Evolutionary conservation across 2,113 vertebrate species (phyloP).

Genomic region (Sterrhoptilus dennistouni): DNA sequence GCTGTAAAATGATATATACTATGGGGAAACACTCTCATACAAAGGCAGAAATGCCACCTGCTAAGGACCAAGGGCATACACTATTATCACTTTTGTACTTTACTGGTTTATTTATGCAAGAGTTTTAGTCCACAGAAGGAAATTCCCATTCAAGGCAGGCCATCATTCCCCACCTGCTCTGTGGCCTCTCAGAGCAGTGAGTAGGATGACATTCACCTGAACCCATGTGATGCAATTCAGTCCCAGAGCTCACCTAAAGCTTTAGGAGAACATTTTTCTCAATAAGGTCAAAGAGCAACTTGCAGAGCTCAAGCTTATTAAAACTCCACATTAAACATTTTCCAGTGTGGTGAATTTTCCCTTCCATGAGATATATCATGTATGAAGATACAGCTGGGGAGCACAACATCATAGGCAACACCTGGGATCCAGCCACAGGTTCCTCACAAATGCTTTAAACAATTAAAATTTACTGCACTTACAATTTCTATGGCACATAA

Average conservation of each 20-base stretch:
- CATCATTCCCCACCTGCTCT: accelerated
- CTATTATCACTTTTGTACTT: accelerated
- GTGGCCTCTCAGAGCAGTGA: not conserved
- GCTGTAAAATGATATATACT: accelerated
- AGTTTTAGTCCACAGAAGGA: not conserved
- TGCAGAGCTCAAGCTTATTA: not conserved
- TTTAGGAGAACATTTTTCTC: not conserved
- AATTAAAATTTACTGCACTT: not conserved
- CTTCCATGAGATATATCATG: not conserved
- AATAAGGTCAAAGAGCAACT: not conserved
- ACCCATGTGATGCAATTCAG: not conserved
- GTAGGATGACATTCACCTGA: accelerated
- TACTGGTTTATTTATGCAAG: accelerated
- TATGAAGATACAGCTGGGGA: not conserved
- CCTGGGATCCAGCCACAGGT: not conserved
- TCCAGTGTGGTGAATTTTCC: not conserved
- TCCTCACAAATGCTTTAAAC: not conserved
- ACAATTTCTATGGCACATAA: not conserved
- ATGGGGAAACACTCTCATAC: not conserved
- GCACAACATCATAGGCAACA: not conserved
- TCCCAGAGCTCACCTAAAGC: not conserved
- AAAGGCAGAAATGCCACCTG: not conserved
- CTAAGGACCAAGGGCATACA: not conserved
- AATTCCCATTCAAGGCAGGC: not conserved
- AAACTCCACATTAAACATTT: not conserved